Percentiles rank a stretch among this genome's conserved stretches.
Evolutionary conservation across 92 coral and sea anemone genomes (phyloP).

Genomic region (Porites lobata): DNA sequence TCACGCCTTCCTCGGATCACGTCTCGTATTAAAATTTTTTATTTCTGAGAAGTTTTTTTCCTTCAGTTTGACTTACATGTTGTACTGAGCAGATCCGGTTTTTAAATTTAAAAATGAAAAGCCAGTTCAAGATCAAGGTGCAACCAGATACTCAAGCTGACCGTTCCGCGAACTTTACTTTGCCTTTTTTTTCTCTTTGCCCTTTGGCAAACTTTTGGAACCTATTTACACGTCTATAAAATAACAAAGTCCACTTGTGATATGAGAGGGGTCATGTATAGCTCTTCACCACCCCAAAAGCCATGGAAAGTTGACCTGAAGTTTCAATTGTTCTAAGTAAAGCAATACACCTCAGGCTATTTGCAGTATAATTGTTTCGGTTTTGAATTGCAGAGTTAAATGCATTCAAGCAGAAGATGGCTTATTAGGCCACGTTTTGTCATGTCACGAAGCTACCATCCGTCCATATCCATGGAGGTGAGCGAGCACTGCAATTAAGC

Average conservation of each 20-base stretch:
- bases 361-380: not conserved
- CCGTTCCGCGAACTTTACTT: too few relatives aligned
- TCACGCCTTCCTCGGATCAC: too few relatives aligned
- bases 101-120: too few relatives aligned
- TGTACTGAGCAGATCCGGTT: not conserved
- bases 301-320: not conserved
- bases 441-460: slow-evolving; percentile 11
- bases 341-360: not conserved
- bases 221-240: too few relatives aligned
- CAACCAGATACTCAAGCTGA: too few relatives aligned
- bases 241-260: too few relatives aligned
- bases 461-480: not conserved
- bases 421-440: slow-evolving; percentile 58
- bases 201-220: too few relatives aligned
- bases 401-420: slow-evolving; percentile 36
- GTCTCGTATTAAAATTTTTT: not conserved
- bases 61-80: not conserved
- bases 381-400: not conserved
- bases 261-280: too few relatives aligned
- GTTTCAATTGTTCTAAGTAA: not conserved
- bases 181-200: too few relatives aligned
- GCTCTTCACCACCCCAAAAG: too few relatives aligned
- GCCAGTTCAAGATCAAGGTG: not conserved
- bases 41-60: not conserved
- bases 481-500: slow-evolving; percentile 57